Evolutionary conservation across 2,113 vertebrate genomes (phyloP).

Genomic region (Oenanthe melanoleuca): DNA sequence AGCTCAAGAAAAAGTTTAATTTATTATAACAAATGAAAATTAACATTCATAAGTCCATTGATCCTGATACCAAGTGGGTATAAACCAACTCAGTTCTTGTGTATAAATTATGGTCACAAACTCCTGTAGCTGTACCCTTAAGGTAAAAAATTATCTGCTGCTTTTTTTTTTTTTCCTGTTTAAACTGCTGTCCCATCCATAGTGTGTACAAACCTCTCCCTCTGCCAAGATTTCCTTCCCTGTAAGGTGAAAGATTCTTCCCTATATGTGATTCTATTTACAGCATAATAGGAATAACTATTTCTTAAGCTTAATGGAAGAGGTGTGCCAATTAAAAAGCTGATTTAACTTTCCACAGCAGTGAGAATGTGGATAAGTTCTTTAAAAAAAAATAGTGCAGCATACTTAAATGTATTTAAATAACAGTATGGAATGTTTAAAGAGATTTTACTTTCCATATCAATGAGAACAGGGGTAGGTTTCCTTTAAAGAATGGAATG

Average conservation of each 20-base stretch:
- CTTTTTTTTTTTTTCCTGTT: neutral
- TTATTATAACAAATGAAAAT: neutral
- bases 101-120: neutral
- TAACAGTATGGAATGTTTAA: neutral
- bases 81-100: neutral
- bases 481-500: neutral
- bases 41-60: fast-evolving
- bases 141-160: neutral
- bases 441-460: neutral
- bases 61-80: neutral
- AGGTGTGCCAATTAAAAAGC: neutral
- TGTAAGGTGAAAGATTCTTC: neutral
- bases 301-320: neutral
- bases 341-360: neutral
- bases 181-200: fast-evolving
- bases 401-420: neutral
- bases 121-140: neutral
- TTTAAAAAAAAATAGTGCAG: neutral
- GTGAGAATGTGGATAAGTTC: neutral
- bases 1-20: neutral
- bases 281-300: neutral
- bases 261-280: neutral
- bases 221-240: neutral
- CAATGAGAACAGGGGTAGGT: neutral
- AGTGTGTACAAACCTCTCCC: neutral